Evolutionary conservation across 2,113 vertebrate species (phyloP).

Genomic region (Oenanthe melanoleuca): DNA sequence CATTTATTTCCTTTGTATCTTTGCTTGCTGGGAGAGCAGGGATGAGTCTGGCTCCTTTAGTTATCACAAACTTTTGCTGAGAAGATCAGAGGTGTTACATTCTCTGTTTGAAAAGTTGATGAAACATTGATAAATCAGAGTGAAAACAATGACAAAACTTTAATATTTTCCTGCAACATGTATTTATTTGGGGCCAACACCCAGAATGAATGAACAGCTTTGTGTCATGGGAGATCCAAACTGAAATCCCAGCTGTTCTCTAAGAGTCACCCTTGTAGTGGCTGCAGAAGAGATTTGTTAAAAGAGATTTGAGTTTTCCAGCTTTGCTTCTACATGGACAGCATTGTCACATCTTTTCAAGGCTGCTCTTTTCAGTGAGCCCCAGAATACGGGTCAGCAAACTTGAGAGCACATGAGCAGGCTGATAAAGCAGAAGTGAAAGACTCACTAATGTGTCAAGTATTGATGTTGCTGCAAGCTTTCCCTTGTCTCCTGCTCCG

Average conservation of each 20-base stretch:
- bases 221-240: background rate
- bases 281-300: background rate
- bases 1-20: background rate
- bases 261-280: background rate
- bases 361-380: background rate
- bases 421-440: conserved; percentile 31
- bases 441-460: background rate
- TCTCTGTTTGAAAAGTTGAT: background rate
- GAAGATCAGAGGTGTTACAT: background rate
- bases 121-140: background rate
- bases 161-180: background rate
- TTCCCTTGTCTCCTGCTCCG: background rate
- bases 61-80: background rate
- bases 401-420: background rate
- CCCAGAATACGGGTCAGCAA: background rate
- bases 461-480: background rate
- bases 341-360: background rate
- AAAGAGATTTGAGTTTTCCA: background rate
- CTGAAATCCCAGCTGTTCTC: background rate
- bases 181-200: background rate
- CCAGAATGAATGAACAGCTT: background rate
- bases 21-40: background rate
- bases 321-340: background rate
- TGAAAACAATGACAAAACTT: background rate
- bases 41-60: background rate